These are phyloP conservation scores for Xenopus borealis DNA, from an alignment of 2,113 vertebrate species.

Conservation along the genomic window DNA sequence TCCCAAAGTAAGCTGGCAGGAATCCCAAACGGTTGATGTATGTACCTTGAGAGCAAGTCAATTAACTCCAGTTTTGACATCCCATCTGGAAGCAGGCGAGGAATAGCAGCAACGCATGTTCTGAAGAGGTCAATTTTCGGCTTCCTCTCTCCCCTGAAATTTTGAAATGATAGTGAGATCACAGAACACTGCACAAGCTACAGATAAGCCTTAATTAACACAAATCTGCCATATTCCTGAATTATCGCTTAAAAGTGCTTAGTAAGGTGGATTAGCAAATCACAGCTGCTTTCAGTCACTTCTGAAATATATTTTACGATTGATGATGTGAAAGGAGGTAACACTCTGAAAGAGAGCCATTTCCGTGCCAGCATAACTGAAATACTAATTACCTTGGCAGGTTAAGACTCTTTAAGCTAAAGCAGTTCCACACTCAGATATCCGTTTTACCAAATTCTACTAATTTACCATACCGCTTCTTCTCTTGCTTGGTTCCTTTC, in stretches of 20 bases:
- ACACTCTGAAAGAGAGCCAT: too few relatives aligned
- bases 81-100: conserved; percentile 92
- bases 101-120: conserved; percentile 95
- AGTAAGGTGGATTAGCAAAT: background rate
- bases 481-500: too few relatives aligned
- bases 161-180: conserved; percentile 46
- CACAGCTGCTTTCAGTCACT: background rate
- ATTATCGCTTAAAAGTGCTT: conserved; percentile 1
- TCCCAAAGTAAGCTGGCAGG: background rate
- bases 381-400: too few relatives aligned
- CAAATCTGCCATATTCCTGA: conserved; percentile 18
- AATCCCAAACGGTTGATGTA: background rate
- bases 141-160: conserved; percentile 89
- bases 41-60: conserved; percentile 89
- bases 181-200: conserved; percentile 33
- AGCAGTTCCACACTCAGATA: too few relatives aligned
- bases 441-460: too few relatives aligned
- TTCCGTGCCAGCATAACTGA: too few relatives aligned
- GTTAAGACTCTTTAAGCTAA: too few relatives aligned
- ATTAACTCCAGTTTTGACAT: conserved; percentile 97
- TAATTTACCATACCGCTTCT: too few relatives aligned
- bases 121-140: conserved; percentile 97
- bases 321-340: conserved; percentile 1
- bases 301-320: conserved; percentile 13
- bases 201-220: conserved; percentile 12